Evolutionary conservation across 2,888 invertebrate genomes (phyloP).

Genomic region (Lasius fuliginosus): DNA sequence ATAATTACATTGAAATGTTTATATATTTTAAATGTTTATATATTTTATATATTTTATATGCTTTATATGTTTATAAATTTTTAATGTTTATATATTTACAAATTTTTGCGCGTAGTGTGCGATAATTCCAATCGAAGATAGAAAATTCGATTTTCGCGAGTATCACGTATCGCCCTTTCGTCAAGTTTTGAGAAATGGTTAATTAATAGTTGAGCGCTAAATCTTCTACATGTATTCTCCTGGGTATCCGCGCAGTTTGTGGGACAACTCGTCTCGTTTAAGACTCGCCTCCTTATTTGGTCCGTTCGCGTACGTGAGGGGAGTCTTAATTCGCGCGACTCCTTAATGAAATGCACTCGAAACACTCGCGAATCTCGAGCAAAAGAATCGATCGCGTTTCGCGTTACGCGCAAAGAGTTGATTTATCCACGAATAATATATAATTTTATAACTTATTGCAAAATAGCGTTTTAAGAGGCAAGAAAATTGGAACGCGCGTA

Average conservation of each 20-base stretch:
- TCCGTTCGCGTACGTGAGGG: constrained; percentile 37
- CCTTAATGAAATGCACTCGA: constrained; percentile 12
- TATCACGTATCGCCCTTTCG: constrained; percentile 2
- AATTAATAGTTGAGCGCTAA: constrained; percentile 30
- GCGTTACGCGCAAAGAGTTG: neutral
- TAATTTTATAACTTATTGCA: neutral
- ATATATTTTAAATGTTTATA: neutral
- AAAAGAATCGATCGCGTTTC: constrained; percentile 3
- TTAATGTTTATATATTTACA: too few relatives aligned
- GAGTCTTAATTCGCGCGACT: constrained; percentile 35
- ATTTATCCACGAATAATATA: neutral
- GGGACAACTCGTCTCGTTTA: constrained; percentile 35
- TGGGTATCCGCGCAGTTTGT: constrained; percentile 37
- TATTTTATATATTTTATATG: too few relatives aligned
- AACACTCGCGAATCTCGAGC: neutral
- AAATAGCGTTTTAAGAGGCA: neutral
- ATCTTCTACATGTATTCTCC: neutral
- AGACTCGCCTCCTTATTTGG: constrained; percentile 45
- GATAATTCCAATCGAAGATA: neutral
- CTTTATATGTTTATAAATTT: neutral
- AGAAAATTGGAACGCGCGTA: neutral
- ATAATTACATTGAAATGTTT: neutral
- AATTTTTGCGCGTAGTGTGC: neutral
- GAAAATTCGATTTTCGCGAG: neutral
- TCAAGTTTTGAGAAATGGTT: constrained; percentile 5